phyloP scores from a whole-genome alignment of 2,888 invertebrate genomes.

The Drosophila pseudotalamancana region DNA sequence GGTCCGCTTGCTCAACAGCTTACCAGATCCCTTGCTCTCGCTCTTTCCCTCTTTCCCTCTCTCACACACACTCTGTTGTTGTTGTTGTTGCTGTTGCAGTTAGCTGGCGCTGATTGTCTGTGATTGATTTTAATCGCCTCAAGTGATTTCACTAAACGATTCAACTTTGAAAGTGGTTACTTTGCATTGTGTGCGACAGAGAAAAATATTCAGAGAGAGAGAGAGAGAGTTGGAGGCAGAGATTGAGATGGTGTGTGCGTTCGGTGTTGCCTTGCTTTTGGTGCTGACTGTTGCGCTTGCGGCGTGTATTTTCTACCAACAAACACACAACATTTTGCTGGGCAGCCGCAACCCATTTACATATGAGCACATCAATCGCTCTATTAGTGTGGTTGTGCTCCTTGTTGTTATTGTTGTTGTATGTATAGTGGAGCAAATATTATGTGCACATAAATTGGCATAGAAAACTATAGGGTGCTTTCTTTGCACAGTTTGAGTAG shows the following conservation, averaged over 20 bases:
- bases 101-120: constrained; percentile 69
- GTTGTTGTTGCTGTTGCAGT: constrained; percentile 34
- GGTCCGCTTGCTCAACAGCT: constrained; percentile 32
- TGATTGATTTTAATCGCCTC: constrained; percentile 81
- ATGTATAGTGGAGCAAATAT: constrained; percentile 11
- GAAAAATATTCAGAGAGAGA: neutral
- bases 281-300: constrained; percentile 58
- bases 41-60: neutral
- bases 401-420: constrained; percentile 4
- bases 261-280: constrained; percentile 41
- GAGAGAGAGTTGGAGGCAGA: neutral
- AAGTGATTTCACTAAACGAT: constrained; percentile 78
- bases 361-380: constrained; percentile 16
- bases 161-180: constrained; percentile 73
- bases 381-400: neutral
- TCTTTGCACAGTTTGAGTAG: too few relatives aligned
- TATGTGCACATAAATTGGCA: constrained; percentile 6
- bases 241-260: constrained; percentile 8
- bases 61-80: neutral
- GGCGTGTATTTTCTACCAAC: constrained; percentile 34
- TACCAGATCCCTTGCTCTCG: constrained; percentile 13
- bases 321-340: constrained; percentile 38
- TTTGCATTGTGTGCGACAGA: constrained; percentile 57
- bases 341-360: constrained; percentile 41
- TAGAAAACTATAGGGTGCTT: neutral